Evolutionary conservation across 35 echinoderm and acorn worm genomes (phyloP).

Genomic region (Strongylocentrotus purpuratus): DNA sequence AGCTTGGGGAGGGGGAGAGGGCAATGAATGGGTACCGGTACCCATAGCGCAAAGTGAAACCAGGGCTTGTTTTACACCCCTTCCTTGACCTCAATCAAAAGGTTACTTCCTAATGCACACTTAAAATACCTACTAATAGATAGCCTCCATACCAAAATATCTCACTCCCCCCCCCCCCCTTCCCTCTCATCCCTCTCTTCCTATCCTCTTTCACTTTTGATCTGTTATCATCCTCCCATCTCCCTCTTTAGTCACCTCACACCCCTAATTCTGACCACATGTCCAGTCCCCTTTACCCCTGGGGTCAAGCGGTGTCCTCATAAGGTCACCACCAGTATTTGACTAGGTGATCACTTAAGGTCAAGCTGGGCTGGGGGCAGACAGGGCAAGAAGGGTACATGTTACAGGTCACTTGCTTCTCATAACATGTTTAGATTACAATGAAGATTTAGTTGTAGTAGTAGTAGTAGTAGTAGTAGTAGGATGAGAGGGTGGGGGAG

Average conservation of each 20-base stretch:
- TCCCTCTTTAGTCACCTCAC: neutral
- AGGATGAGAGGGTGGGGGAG: neutral
- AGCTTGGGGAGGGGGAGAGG: no score
- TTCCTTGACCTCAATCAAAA: neutral
- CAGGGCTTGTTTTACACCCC: neutral
- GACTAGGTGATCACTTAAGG: neutral
- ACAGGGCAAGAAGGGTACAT: neutral
- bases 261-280: constrained; percentile 3
- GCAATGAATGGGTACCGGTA: no score
- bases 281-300: constrained; percentile 3
- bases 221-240: neutral
- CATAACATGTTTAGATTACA: constrained; percentile 13
- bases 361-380: neutral
- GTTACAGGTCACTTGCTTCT: constrained; percentile 16
- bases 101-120: neutral
- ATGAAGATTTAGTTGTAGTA: neutral
- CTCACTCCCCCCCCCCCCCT: neutral
- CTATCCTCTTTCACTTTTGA: neutral
- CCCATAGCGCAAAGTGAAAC: no score
- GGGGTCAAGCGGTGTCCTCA: neutral
- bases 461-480: no score
- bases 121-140: neutral
- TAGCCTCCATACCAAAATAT: neutral
- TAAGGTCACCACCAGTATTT: neutral
- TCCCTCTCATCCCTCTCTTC: neutral